phyloP scores from a whole-genome alignment of 2,113 vertebrate genomes.

The Brachyhypopomus gauderio region DNA sequence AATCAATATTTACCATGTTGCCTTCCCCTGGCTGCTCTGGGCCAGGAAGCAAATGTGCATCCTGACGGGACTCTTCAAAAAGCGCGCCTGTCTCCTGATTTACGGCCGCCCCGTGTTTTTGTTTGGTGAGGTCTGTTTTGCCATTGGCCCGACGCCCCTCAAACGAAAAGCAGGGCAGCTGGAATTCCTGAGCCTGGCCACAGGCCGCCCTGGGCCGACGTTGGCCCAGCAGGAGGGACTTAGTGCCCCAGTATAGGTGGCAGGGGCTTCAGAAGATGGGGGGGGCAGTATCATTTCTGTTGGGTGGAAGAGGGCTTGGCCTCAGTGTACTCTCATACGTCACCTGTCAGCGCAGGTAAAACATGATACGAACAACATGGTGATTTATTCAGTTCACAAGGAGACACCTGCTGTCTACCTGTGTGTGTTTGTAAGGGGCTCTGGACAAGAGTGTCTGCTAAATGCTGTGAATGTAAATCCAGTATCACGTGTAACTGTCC shows the following conservation, averaged over 20 bases:
- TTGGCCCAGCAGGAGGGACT: neutral
- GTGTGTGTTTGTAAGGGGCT: too few species aligned
- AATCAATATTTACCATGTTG: slow-evolving; percentile 82
- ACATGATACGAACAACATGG: too few species aligned
- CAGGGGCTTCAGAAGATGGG: too few species aligned
- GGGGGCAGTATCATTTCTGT: too few species aligned
- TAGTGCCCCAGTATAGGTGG: too few species aligned
- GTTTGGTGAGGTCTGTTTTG: slow-evolving; percentile 51
- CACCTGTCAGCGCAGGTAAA: too few species aligned
- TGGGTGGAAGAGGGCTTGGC: too few species aligned
- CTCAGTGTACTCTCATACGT: too few species aligned
- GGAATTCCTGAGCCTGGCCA: slow-evolving; percentile 30
- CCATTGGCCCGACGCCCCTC: slow-evolving; percentile 32
- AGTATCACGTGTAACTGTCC: slow-evolving; percentile 52
- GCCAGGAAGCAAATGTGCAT: slow-evolving; percentile 82
- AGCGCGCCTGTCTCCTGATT: slow-evolving; percentile 50
- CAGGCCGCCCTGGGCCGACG: neutral
- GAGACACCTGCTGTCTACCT: too few species aligned
- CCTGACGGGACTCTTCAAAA: slow-evolving; percentile 73
- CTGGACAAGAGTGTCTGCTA: too few species aligned
- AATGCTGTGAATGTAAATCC: too few species aligned
- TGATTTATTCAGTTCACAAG: too few species aligned
- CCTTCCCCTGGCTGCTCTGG: slow-evolving; percentile 73
- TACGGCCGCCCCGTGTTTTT: slow-evolving; percentile 57
- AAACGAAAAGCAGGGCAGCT: slow-evolving; percentile 43